Conservation (phyloP, 2,797 vertebrate genomes). For the Columba guinea region DNA sequence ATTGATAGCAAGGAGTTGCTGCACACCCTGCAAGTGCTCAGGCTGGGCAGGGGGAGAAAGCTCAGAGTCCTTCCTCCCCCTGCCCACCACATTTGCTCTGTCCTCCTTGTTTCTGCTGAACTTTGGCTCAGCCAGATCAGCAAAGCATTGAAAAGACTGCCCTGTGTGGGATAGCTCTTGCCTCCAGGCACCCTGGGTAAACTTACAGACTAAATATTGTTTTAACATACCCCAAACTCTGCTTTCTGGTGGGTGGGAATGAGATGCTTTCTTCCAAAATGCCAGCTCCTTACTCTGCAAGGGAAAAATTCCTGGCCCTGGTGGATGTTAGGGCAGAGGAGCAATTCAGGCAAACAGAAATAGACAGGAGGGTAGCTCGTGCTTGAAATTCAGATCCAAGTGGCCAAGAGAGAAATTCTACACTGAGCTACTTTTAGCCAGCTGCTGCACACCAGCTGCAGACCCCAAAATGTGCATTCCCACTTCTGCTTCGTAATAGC, state of each 20-base stretch:
- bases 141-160: neutral
- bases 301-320: neutral
- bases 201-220: neutral
- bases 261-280: neutral
- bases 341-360: neutral
- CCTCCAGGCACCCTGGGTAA: neutral
- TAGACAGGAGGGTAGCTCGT: neutral
- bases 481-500: rapidly evolving
- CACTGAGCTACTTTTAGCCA: slow-evolving; percentile 10
- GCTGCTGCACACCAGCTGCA: neutral
- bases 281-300: neutral
- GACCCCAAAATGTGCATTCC: neutral
- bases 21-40: neutral
- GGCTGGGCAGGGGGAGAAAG: neutral
- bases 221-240: neutral
- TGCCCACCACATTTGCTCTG: neutral
- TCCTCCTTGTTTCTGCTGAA: neutral
- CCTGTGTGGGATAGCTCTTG: neutral
- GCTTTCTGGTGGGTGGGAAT: neutral
- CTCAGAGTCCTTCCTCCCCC: neutral
- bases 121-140: neutral
- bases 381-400: slow-evolving; percentile 19
- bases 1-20: neutral
- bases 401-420: slow-evolving; percentile 2
- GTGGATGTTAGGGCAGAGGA: neutral